These are phyloP conservation scores for Pedetes capensis DNA, from an alignment of 2,113 vertebrate genomes.

Conservation along the genomic window DNA sequence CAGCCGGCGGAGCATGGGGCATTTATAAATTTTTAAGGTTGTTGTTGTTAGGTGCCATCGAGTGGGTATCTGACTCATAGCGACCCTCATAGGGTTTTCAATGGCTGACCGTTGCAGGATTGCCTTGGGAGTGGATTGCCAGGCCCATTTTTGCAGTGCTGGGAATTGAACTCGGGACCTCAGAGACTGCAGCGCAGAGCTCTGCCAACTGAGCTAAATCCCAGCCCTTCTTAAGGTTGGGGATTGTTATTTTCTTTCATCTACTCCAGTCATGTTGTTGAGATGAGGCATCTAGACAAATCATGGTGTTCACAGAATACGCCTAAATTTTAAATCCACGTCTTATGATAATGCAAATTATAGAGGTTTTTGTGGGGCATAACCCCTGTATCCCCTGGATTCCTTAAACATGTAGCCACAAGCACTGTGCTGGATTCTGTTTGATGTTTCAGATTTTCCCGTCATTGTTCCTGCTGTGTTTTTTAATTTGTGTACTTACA, in stretches of 20 bases:
- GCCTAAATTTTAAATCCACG: background rate
- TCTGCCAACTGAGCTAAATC: too few relatives aligned
- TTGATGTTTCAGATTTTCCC: background rate
- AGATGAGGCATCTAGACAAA: background rate
- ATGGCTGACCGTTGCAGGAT: too few relatives aligned
- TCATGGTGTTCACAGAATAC: accelerated
- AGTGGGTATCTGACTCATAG: too few relatives aligned
- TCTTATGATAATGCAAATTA: background rate
- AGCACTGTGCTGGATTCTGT: background rate
- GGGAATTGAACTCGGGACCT: too few relatives aligned
- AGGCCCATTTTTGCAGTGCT: too few relatives aligned
- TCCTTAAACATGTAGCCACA: accelerated
- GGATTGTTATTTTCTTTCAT: background rate
- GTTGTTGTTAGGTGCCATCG: too few relatives aligned
- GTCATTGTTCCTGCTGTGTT: background rate
- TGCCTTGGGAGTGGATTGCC: too few relatives aligned
- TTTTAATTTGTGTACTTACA: background rate
- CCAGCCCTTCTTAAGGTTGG: background rate
- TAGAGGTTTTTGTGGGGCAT: background rate
- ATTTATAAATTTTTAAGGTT: background rate
- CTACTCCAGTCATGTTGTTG: background rate
- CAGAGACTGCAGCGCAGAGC: too few relatives aligned
- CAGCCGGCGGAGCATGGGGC: constrained; percentile 8
- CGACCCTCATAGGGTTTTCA: too few relatives aligned
- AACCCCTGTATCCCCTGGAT: too few relatives aligned